A percentile compares a stretch with the other conserved stretches of the same genome.
Evolutionary conservation across 92 coral and sea anemone genomes (phyloP).

Genomic region (Porites evermanni): DNA sequence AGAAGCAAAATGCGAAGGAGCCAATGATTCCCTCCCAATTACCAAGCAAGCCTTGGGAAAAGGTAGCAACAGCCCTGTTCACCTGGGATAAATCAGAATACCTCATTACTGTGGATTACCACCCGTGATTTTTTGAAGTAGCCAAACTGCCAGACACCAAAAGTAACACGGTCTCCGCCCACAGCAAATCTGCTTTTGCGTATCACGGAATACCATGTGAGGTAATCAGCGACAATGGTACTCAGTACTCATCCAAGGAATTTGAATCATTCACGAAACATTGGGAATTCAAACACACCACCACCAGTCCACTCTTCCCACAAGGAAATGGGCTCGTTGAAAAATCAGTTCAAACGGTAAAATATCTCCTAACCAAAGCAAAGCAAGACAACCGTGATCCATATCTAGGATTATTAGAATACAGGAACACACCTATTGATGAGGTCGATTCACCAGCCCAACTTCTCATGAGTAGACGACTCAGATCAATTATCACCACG

Average conservation of each 20-base stretch:
- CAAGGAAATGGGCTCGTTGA: conserved; percentile 47
- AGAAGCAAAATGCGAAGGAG: no score
- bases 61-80: no score
- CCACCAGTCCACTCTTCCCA: conserved; percentile 33
- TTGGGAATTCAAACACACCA: conserved; percentile 50
- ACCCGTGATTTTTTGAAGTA: conserved; percentile 47
- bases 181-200: conserved; percentile 49
- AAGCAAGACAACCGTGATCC: conserved; percentile 62
- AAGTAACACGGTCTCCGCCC: conserved; percentile 33
- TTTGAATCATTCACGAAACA: conserved; percentile 38
- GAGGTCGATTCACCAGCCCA: conserved; percentile 50
- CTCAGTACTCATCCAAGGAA: conserved; percentile 35
- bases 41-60: no score
- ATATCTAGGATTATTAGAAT: conserved; percentile 49
- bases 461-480: conserved; percentile 54
- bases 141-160: conserved; percentile 49
- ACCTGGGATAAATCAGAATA: conserved; percentile 32
- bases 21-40: no score
- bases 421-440: conserved; percentile 59
- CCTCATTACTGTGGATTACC: conserved; percentile 60
- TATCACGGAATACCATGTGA: conserved; percentile 63
- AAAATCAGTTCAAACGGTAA: conserved; percentile 29
- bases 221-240: conserved; percentile 63
- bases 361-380: conserved; percentile 40
- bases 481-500: conserved; percentile 44